These are phyloP conservation scores for Tanypteryx hageni DNA, from an alignment of 2,888 invertebrate genomes.

Conservation along the genomic window DNA sequence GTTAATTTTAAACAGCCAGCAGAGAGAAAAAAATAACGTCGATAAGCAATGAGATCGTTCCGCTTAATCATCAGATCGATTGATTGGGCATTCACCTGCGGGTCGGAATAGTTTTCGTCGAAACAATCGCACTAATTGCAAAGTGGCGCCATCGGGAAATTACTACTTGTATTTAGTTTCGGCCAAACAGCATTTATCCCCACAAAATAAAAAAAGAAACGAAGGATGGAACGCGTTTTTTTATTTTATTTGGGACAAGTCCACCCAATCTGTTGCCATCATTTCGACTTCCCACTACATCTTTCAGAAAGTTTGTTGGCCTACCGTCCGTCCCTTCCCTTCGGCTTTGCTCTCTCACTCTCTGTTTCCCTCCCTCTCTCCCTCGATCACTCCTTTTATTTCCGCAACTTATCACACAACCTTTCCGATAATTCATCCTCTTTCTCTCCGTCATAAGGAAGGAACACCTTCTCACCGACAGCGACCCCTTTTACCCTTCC, in stretches of 20 bases:
- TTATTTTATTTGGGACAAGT: neutral
- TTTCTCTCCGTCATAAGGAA: no score
- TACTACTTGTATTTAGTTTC: neutral
- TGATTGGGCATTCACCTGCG: neutral
- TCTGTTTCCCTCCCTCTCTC: constrained; percentile 3
- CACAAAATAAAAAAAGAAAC: neutral
- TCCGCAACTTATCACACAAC: neutral
- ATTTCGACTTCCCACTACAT: neutral
- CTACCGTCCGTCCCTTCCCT: neutral
- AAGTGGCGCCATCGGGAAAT: neutral
- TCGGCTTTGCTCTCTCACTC: neutral
- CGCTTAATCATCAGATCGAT: constrained; percentile 2
- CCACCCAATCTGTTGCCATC: neutral
- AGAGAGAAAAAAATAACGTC: neutral
- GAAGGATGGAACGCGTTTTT: neutral
- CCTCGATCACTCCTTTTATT: constrained; percentile 33
- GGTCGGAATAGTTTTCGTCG: neutral
- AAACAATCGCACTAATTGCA: neutral
- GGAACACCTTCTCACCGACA: neutral
- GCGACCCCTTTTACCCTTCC: neutral
- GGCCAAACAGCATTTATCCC: neutral
- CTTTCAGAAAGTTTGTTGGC: neutral
- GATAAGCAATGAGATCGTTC: neutral
- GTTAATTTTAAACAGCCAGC: no score
- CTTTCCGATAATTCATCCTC: neutral